Conservation (phyloP, 2,888 invertebrate species). For the Taenaris catops region DNA sequence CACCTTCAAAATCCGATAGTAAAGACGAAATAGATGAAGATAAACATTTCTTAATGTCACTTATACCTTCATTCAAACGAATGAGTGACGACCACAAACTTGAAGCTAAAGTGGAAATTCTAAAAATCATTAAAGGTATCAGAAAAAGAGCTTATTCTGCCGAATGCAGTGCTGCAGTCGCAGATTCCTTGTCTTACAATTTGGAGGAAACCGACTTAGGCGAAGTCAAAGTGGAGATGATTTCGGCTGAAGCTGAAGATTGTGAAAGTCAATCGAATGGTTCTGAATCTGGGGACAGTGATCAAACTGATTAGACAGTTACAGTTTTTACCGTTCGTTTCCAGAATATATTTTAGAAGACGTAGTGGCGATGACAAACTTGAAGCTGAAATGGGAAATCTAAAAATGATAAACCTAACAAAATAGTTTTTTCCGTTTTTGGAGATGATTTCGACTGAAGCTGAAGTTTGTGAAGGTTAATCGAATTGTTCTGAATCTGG, state of each 20-base stretch:
- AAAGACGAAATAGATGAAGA: conserved; percentile 35
- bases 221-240: conserved; percentile 12
- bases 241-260: conserved; percentile 1
- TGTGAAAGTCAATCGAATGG: not conserved
- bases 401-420: conserved; percentile 35
- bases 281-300: conserved; percentile 11
- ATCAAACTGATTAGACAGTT: conserved; percentile 6
- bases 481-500: conserved; percentile 7
- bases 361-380: conserved; percentile 42
- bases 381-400: conserved; percentile 39
- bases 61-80: conserved; percentile 39
- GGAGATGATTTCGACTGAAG: conserved; percentile 7
- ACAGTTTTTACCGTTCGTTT: no score
- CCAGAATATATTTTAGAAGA: no score
- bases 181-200: conserved; percentile 9
- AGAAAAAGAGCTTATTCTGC: conserved; percentile 11
- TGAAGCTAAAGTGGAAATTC: conserved; percentile 39
- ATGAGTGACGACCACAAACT: conserved; percentile 42
- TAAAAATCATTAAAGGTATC: conserved; percentile 36
- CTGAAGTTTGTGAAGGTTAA: not conserved
- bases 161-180: conserved; percentile 5
- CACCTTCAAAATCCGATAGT: not conserved
- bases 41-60: conserved; percentile 39
- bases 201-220: conserved; percentile 2
- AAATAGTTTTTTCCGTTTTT: conserved; percentile 6